Evolutionary conservation across 2,888 invertebrate genomes (phyloP).

Genomic region (Acleris emargana): DNA sequence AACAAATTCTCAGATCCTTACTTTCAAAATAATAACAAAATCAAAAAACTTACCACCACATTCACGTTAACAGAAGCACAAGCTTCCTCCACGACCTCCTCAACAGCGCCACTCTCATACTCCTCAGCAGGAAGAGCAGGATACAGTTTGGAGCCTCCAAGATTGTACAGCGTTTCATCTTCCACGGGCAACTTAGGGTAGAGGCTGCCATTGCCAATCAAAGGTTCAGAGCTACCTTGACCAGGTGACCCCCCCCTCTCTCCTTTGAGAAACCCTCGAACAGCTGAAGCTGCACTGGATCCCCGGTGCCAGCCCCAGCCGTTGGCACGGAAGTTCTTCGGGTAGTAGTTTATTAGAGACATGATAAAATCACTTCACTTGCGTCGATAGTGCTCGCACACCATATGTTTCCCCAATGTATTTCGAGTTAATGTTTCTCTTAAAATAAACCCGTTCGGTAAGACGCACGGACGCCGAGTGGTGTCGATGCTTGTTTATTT

Average conservation of each 20-base stretch:
- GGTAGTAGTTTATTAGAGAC: conserved; percentile 63
- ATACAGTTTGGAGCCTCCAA: conserved; percentile 64
- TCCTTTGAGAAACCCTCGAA: conserved; percentile 65
- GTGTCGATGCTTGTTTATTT: conserved; percentile 47
- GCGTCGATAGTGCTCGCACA: conserved; percentile 27
- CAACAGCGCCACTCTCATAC: conserved; percentile 74
- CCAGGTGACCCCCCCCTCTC: conserved; percentile 61
- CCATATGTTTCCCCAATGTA: conserved; percentile 41
- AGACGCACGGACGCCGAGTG: conserved; percentile 43
- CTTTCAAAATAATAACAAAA: background rate
- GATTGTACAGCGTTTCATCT: conserved; percentile 65
- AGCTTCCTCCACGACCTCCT: conserved; percentile 72
- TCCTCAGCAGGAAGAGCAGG: conserved; percentile 74
- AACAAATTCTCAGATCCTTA: too few species aligned
- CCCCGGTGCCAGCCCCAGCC: conserved; percentile 78
- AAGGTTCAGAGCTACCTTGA: conserved; percentile 52
- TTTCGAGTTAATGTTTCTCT: conserved; percentile 42
- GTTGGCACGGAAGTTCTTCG: conserved; percentile 76
- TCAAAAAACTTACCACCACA: conserved; percentile 67
- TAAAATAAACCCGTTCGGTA: conserved; percentile 46
- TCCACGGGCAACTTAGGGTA: conserved; percentile 69
- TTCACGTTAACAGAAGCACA: conserved; percentile 74
- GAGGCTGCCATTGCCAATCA: conserved; percentile 61
- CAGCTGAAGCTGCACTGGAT: conserved; percentile 61
- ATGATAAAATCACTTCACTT: conserved; percentile 36